These are phyloP conservation scores for Bursaphelenchus mucronatus DNA, from an alignment of 1,140 invertebrate genomes.

Conservation along the genomic window DNA sequence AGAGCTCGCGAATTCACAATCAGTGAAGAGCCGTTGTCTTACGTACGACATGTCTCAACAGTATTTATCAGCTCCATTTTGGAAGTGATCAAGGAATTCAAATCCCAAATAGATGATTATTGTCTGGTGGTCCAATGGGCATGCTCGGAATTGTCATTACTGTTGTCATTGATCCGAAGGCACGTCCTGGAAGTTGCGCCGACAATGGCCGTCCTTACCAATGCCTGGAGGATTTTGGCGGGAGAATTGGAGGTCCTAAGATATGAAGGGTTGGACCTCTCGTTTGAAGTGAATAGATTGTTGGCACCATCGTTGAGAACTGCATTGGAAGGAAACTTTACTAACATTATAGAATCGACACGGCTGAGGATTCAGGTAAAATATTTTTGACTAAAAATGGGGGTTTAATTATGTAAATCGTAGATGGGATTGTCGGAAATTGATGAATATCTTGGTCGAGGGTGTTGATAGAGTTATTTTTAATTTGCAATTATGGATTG, in stretches of 20 bases:
- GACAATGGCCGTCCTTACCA: constrained; percentile 79
- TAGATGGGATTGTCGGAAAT: neutral
- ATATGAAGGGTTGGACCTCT: constrained; percentile 73
- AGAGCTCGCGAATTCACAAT: constrained; percentile 78
- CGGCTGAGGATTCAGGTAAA: constrained; percentile 67
- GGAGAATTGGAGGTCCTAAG: constrained; percentile 65
- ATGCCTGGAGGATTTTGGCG: constrained; percentile 44
- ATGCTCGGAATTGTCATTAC: constrained; percentile 71
- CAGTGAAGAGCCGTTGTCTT: constrained; percentile 78
- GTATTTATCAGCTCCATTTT: constrained; percentile 82
- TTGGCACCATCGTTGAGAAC: constrained; percentile 69
- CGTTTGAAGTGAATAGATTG: constrained; percentile 76
- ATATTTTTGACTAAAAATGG: constrained; percentile 7
- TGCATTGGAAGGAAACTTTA: constrained; percentile 68
- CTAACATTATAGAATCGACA: constrained; percentile 73
- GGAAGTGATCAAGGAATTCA: constrained; percentile 80
- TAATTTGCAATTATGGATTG: neutral
- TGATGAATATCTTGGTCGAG: neutral
- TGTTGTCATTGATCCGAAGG: constrained; percentile 76
- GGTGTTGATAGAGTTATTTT: constrained; percentile 17
- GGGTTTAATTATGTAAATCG: no score
- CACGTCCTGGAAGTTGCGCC: constrained; percentile 84
- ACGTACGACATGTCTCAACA: constrained; percentile 76
- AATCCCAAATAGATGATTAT: constrained; percentile 66
- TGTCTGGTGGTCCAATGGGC: constrained; percentile 53